phyloP scores from a whole-genome alignment of 2,888 invertebrate genomes.

The Eurytoma californica region DNA sequence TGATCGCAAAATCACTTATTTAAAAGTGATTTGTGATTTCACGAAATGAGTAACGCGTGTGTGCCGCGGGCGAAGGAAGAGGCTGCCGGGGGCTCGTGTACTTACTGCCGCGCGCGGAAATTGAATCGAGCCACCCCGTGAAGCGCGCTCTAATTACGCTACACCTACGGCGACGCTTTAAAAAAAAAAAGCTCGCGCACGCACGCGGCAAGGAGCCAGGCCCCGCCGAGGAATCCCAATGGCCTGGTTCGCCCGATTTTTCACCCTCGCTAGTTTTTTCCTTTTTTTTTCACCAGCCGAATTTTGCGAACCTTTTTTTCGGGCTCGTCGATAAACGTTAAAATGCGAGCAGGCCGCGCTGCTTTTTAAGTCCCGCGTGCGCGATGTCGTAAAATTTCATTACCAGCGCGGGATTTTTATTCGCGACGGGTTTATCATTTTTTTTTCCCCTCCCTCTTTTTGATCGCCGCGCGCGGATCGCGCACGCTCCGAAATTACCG shows the following conservation, averaged over 20 bases:
- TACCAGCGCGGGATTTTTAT: slow-evolving; percentile 19
- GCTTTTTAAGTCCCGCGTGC: not conserved
- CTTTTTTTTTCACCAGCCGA: not conserved
- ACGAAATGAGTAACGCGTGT: not conserved
- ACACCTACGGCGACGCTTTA: slow-evolving; percentile 21
- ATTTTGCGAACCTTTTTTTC: not conserved
- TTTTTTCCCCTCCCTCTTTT: slow-evolving; percentile 8
- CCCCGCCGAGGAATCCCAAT: not conserved
- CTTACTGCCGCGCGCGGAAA: slow-evolving; percentile 17
- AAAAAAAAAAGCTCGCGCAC: slow-evolving; percentile 2
- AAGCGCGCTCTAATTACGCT: slow-evolving; percentile 41
- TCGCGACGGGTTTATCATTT: not conserved
- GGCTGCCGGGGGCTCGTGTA: not conserved
- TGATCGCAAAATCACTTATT: too few relatives aligned
- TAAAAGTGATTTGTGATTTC: not conserved
- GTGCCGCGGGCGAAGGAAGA: too few relatives aligned
- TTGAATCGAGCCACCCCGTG: slow-evolving; percentile 32
- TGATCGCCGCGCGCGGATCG: not conserved
- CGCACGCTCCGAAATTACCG: not conserved
- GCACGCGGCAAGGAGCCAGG: not conserved
- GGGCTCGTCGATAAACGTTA: slow-evolving; percentile 41
- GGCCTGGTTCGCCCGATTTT: not conserved
- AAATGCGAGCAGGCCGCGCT: not conserved
- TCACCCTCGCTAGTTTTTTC: too few relatives aligned
- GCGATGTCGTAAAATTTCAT: slow-evolving; percentile 39